Base-by-base conservation (phyloP, 2,888 invertebrate genomes). In the Shargacucullia verbasci region DNA sequence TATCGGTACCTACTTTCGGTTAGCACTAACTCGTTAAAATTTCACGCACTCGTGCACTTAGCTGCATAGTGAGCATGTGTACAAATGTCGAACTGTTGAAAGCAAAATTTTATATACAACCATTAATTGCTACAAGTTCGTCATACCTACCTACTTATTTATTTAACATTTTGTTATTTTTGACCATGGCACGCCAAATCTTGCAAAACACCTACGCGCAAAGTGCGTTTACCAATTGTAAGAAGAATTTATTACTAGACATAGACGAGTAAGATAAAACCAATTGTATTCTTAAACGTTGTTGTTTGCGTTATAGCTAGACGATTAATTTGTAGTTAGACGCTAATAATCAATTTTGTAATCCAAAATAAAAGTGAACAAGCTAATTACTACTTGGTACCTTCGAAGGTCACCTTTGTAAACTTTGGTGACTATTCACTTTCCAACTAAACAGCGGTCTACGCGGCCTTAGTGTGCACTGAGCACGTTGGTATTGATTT, bases 1-100 rank as follows among this genome's bases (percentile, higher is more conserved):
- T 63, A 59, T 67, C 35, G 41, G 39, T 39, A 45, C 39, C 55
- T 63, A 69, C 70, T 75, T 76, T 74, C 62, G 74, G 67, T 68
- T 75, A 75, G 70, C 73, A 75, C 59, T 78, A 77, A 81, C 82
- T 86, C 80, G 80, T 88, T 85, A 84, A 84, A 84, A 83, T 81
- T 83, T 87, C 79, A 88, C 82, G 86, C 82, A 78, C 78, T 78
- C 78, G 59, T 86, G 85, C 83, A 69, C 76, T 76, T 82, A 77
- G 68, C 78, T 80, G 79, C 76, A 77, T 79, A 74, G 73, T 81
- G 78, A 83, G 70, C 78, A 84, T 78, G 75, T 83, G 76, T 20
- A 20, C 31, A 12, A 46, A 54, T 35, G 29, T 33, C 27, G 14
- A 53, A 58, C 25, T 45, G 52, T 29, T 20, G 37, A 41, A 31